Conservation (phyloP, 2,888 invertebrate genomes). For the Pristionchus maxplancki region DNA sequence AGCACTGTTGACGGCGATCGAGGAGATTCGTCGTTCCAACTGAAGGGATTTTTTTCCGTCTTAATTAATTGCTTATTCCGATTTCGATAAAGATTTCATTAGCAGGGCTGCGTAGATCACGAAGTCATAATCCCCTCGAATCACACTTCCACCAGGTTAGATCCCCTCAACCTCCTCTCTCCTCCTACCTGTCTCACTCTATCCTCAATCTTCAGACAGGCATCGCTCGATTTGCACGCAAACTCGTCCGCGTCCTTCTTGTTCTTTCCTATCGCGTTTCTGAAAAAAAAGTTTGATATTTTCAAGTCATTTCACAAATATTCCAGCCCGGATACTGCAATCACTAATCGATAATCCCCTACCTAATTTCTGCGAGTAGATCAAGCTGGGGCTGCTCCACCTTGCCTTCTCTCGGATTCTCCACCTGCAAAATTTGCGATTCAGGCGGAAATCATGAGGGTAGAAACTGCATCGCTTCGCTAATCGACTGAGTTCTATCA, state of each 20-base stretch:
- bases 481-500: no score
- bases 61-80: neutral
- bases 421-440: neutral
- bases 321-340: neutral
- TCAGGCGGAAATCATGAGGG: neutral
- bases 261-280: constrained; percentile 52
- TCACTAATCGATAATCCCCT: neutral
- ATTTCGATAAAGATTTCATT: no score
- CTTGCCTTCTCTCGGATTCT: constrained; percentile 19
- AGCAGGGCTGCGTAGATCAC: no score
- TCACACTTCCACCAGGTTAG: neutral
- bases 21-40: constrained; percentile 7
- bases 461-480: no score
- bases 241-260: constrained; percentile 53
- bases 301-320: neutral
- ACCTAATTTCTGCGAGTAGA: constrained; percentile 22
- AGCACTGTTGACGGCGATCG: neutral
- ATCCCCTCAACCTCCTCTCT: neutral
- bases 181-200: constrained; percentile 53
- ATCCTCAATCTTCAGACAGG: constrained; percentile 49
- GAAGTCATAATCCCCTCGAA: neutral
- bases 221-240: constrained; percentile 50
- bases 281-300: neutral
- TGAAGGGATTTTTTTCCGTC: neutral
- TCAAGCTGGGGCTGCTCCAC: constrained; percentile 43